A percentile compares a stretch with the other conserved stretches of the same genome.
phyloP scores from a whole-genome alignment of 2,888 invertebrate genomes.

The Atethmia centrago region DNA sequence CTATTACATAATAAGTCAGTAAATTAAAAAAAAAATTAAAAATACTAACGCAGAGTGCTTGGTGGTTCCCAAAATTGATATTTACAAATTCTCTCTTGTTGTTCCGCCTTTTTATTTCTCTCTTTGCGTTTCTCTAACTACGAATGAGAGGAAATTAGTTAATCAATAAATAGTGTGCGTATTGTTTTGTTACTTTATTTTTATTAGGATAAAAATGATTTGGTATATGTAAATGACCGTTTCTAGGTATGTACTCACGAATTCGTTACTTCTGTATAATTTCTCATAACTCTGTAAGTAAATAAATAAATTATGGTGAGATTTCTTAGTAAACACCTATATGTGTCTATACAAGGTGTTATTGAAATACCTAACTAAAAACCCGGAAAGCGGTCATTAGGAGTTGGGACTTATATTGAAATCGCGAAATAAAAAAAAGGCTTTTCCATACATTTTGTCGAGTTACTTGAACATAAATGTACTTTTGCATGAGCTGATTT shows the following conservation, averaged over 20 bases:
- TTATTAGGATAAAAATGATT: no score
- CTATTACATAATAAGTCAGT: no score
- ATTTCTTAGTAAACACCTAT: neutral
- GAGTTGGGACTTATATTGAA: no score
- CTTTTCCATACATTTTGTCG: neutral
- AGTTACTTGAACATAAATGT: neutral
- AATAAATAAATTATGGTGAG: conserved; percentile 13
- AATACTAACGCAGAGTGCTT: conserved; percentile 79
- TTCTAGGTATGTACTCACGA: conserved; percentile 74
- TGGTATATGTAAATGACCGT: neutral
- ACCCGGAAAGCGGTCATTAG: no score
- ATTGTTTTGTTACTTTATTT: neutral
- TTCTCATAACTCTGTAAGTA: conserved; percentile 83
- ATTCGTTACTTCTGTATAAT: conserved; percentile 70
- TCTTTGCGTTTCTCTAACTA: conserved; percentile 81
- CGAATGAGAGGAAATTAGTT: neutral
- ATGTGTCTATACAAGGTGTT: no score
- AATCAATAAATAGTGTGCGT: neutral
- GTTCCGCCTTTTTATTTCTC: conserved; percentile 76
- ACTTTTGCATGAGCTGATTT: neutral
- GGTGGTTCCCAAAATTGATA: conserved; percentile 88
- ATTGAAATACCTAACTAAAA: neutral
- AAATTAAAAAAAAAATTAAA: no score
- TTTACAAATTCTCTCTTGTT: conserved; percentile 76
- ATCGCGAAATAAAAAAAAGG: neutral